Percentiles rank a stretch among this genome's conserved stretches.
Conservation (phyloP, 2,888 invertebrate species). For the Meiosimyza decipiens region DNA sequence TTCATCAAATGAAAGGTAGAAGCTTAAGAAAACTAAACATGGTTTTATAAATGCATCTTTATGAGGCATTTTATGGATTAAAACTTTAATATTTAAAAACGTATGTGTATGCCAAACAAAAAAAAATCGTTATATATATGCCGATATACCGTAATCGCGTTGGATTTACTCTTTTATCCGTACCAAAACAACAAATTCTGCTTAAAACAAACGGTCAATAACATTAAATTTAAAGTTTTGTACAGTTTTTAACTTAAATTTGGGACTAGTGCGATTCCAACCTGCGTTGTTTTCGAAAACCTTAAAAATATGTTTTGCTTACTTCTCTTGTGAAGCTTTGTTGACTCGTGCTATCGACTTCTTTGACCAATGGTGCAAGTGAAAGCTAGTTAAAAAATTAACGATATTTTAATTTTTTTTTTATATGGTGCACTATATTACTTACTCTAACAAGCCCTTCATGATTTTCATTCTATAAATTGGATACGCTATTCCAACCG, state of each 20-base stretch:
- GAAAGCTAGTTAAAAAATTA: constrained; percentile 55
- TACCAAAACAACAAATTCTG: too few species aligned
- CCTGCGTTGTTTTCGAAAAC: background rate
- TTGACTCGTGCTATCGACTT: constrained; percentile 58
- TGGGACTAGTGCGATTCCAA: background rate
- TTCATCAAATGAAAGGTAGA: too few species aligned
- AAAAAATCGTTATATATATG: too few species aligned
- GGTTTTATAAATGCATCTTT: too few species aligned
- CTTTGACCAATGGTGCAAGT: constrained; percentile 63
- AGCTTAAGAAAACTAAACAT: too few species aligned
- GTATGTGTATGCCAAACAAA: too few species aligned
- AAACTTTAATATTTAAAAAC: too few species aligned
- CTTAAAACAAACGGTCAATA: background rate
- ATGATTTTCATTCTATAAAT: constrained; percentile 60
- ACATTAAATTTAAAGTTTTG: background rate
- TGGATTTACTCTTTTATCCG: too few species aligned
- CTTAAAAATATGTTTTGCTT: constrained; percentile 26
- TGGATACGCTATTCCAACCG: constrained; percentile 58
- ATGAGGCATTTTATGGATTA: too few species aligned
- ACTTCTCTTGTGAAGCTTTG: constrained; percentile 52
- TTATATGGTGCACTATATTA: constrained; percentile 13
- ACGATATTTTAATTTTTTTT: too few species aligned
- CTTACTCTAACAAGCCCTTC: constrained; percentile 62
- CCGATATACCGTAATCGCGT: too few species aligned
- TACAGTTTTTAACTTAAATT: too few species aligned